Evolutionary conservation across 1,140 invertebrate species (phyloP), one percentile per base, ranked within the genome.

Genomic region (Trachymyrmex cornetzi): DNA sequence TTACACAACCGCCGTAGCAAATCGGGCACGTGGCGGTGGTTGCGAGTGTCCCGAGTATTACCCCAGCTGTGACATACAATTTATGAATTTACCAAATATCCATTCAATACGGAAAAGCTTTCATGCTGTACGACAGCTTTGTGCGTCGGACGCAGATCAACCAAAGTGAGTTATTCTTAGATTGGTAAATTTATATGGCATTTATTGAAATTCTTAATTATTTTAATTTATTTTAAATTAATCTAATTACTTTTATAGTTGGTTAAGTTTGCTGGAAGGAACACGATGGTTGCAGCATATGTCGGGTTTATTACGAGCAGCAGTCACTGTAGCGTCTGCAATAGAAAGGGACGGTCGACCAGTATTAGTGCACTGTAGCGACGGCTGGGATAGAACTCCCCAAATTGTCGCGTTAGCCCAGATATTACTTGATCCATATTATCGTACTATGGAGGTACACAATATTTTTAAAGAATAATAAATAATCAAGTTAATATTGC

Each of bases 1-100:
- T 2, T 99, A 99, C 94, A 97, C 98, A 55, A 98, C 98, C 0
- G 99, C 99, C 2, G 97, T 99, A 53, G 99, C 98, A 19, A 99
- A 99, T 96, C 96, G 99, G 87, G 98, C 98, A 2, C 97, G 99
- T 85, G 99, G 99, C 48, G 99, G 99, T 69, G 99, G 99, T 30
- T 99, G 98, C 94, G 99, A 99, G 95, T 99, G 98, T 95, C 97
- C 97, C n/a, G 98, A 98, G 94, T 99, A 99, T 96, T 99, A 99
- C 96, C 97, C 97, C 0, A 97, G 97, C 92, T 98, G 98, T 92
- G 99, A 99, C 95, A 99, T 99, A 81, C 97, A 99, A 93, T 99
- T 99, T 94, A 99, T 99, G 99, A 98, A 98, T 95, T 95, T 99
- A 94, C 98, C 98, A 71, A 99, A 99, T 95, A 99, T 99, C 88